Evolutionary conservation across 1,140 invertebrate species (phyloP).

Genomic region (Bacillus rossius): DNA sequence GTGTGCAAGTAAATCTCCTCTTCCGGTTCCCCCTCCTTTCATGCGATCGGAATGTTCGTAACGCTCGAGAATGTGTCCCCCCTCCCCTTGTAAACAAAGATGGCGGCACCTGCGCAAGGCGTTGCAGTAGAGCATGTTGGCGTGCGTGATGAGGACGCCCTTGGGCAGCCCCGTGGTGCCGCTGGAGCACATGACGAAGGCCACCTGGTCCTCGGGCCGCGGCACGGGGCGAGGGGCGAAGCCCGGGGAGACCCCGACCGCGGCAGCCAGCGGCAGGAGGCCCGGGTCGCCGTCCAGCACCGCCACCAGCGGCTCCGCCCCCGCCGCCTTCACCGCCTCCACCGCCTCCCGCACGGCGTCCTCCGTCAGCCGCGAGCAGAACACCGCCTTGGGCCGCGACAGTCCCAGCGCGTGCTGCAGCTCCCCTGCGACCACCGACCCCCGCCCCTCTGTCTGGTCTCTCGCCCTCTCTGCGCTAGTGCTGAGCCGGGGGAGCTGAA

Average conservation of each 20-base stretch:
- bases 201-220: not conserved
- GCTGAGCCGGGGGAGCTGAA: too few species aligned
- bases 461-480: too few species aligned
- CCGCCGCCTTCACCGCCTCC: slow-evolving; percentile 40
- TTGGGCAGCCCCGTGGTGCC: slow-evolving; percentile 89
- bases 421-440: slow-evolving; percentile 51
- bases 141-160: slow-evolving; percentile 81
- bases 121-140: slow-evolving; percentile 35
- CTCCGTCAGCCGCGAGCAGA: slow-evolving; percentile 52
- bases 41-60: too few species aligned
- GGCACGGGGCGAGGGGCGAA: too few species aligned
- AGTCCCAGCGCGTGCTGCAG: slow-evolving; percentile 55
- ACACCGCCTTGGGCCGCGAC: slow-evolving; percentile 59
- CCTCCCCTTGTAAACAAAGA: too few species aligned
- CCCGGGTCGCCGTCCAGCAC: slow-evolving; percentile 24
- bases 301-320: slow-evolving; percentile 44
- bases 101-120: too few species aligned
- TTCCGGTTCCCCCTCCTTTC: too few species aligned
- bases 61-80: too few species aligned
- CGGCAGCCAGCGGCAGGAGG: too few species aligned
- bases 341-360: slow-evolving; percentile 39
- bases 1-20: too few species aligned
- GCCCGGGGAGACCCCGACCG: too few species aligned
- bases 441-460: too few species aligned
- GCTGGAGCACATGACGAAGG: slow-evolving; percentile 65